Conservation (phyloP, 2,797 vertebrate genomes). For the Percopsis omiscomaycus region DNA sequence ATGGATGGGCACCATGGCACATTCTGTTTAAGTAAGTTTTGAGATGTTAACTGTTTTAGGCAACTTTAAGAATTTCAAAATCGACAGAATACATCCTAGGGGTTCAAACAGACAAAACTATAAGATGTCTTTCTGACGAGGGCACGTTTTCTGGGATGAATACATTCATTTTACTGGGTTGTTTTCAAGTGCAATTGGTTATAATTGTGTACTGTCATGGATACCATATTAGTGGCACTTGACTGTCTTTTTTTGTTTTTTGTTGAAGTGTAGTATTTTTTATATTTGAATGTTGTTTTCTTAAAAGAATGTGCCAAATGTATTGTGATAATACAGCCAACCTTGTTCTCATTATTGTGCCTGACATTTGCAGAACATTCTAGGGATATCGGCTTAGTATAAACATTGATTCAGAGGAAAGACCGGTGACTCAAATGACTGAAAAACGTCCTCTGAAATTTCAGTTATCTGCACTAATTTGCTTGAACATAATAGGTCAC, state of each 20-base stretch:
- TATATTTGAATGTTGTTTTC: slow-evolving; percentile 74
- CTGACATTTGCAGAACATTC: slow-evolving; percentile 71
- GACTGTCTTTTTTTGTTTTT: slow-evolving; percentile 72
- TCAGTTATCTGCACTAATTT: slow-evolving; percentile 53
- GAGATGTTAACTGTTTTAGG: slow-evolving; percentile 56
- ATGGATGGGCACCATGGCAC: slow-evolving; percentile 59
- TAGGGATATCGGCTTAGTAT: slow-evolving; percentile 63
- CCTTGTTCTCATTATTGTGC: slow-evolving; percentile 72
- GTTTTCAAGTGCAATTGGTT: slow-evolving; percentile 82
- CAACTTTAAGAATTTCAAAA: slow-evolving; percentile 68
- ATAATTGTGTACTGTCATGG: slow-evolving; percentile 76
- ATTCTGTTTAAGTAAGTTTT: slow-evolving; percentile 57
- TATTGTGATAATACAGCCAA: slow-evolving; percentile 74
- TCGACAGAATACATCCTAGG: slow-evolving; percentile 62
- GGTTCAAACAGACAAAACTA: slow-evolving; percentile 59
- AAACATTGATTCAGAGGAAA: slow-evolving; percentile 47
- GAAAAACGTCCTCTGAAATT: slow-evolving; percentile 35
- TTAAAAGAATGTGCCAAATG: slow-evolving; percentile 81
- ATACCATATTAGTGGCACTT: slow-evolving; percentile 77
- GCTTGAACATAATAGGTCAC: slow-evolving; percentile 50
- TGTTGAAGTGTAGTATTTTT: slow-evolving; percentile 66
- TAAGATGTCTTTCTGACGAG: slow-evolving; percentile 50
- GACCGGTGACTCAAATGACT: slow-evolving; percentile 39
- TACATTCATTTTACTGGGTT: slow-evolving; percentile 75
- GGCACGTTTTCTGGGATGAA: slow-evolving; percentile 67